Evolutionary conservation across 2,113 vertebrate genomes (phyloP).

Genomic region (Osmerus eperlanus): DNA sequence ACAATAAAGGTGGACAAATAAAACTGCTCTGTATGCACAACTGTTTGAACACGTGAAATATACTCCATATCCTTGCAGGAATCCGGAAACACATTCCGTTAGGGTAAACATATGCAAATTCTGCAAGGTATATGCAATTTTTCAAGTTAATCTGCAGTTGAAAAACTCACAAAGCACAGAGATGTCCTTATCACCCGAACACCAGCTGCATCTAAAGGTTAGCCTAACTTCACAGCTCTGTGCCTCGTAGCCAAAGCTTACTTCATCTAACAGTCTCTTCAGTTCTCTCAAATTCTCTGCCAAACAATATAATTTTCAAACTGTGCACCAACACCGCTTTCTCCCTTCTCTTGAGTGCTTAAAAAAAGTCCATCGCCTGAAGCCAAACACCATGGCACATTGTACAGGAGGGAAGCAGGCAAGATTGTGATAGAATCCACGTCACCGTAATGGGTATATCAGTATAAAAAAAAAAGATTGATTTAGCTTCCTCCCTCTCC

Average conservation of each 20-base stretch:
- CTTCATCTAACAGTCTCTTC: constrained; percentile 30
- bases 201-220: constrained; percentile 31
- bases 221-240: constrained; percentile 19
- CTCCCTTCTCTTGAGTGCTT: not conserved
- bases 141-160: not conserved
- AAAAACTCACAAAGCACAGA: not conserved
- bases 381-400: not conserved
- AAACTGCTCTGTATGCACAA: no score
- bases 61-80: constrained; percentile 40
- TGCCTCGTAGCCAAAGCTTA: constrained; percentile 10
- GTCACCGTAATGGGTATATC: not conserved
- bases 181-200: constrained; percentile 26
- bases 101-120: not conserved
- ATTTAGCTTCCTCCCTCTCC: not conserved
- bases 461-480: no score
- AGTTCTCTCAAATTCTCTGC: constrained; percentile 13
- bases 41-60: no score
- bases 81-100: constrained; percentile 23
- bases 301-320: constrained; percentile 21
- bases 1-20: no score
- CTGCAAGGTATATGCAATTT: not conserved
- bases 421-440: not conserved
- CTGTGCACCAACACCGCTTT: constrained; percentile 8
- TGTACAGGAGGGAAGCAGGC: not conserved
- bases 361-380: not conserved